A percentile compares a stretch with the other conserved stretches of the same genome.
These are phyloP conservation scores for Umimayanthus kanabou DNA, from an alignment of 92 coral and sea anemone genomes.

Conservation along the genomic window DNA sequence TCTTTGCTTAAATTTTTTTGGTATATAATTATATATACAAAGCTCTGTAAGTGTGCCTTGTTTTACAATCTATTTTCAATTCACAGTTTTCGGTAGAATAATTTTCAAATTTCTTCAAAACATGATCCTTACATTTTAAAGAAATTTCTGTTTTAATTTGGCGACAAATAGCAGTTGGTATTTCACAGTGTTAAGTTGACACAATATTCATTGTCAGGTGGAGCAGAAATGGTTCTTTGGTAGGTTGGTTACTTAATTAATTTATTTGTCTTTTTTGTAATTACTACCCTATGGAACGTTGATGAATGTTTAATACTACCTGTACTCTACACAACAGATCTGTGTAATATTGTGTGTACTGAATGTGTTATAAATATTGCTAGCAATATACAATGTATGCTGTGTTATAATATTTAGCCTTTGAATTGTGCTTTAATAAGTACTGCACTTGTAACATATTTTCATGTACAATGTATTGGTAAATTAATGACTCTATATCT, in stretches of 20 bases:
- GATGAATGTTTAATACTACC: neutral
- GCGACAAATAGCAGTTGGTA: neutral
- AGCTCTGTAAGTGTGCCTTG: neutral
- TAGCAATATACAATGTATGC: too few species aligned
- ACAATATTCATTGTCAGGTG: neutral
- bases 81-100: too few species aligned
- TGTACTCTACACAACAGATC: too few species aligned
- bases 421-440: too few species aligned
- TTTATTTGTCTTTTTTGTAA: neutral
- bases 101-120: neutral
- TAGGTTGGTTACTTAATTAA: neutral
- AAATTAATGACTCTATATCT: too few species aligned
- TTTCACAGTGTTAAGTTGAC: neutral
- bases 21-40: neutral
- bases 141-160: too few species aligned
- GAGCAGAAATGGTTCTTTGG: slow-evolving; percentile 9
- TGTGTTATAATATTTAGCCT: too few species aligned
- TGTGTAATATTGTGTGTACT: too few species aligned
- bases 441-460: too few species aligned
- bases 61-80: neutral
- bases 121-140: neutral
- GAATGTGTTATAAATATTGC: too few species aligned
- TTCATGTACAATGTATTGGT: too few species aligned
- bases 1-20: too few species aligned
- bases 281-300: neutral